A percentile compares a stretch with the other conserved stretches of the same genome.
These are phyloP conservation scores for Scaeva pyrastri DNA, from an alignment of 2,888 invertebrate species.

Conservation along the genomic window DNA sequence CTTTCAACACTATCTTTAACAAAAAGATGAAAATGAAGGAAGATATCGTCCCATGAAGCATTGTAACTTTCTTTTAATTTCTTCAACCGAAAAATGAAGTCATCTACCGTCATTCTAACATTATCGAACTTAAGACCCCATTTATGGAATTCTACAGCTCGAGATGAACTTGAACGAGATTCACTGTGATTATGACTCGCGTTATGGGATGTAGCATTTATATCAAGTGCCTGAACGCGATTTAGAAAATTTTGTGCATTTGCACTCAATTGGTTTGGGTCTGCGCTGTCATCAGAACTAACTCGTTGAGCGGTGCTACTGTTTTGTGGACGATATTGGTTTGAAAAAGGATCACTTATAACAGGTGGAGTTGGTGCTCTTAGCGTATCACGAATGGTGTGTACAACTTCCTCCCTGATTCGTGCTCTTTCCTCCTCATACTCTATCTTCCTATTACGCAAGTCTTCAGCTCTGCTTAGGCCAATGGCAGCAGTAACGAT, in stretches of 20 bases:
- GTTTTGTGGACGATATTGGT: background rate
- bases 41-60: constrained; percentile 11
- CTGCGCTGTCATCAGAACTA: background rate
- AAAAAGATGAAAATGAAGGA: constrained; percentile 11
- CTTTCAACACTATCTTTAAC: background rate
- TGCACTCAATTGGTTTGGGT: background rate
- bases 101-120: constrained; percentile 6
- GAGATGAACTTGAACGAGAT: background rate
- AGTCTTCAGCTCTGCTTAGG: constrained; percentile 5
- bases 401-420: background rate
- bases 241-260: constrained; percentile 5
- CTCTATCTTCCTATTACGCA: background rate
- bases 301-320: background rate
- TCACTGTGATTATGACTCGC: background rate
- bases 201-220: background rate
- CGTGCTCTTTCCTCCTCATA: constrained; percentile 4
- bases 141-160: constrained; percentile 3
- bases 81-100: background rate
- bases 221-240: background rate
- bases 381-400: background rate
- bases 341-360: background rate
- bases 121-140: constrained; percentile 20
- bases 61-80: background rate
- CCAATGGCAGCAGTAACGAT: constrained; percentile 8
- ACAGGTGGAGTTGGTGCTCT: background rate